Base-by-base conservation (phyloP, 1,140 invertebrate genomes). In the Sarcophaga peregrina region DNA sequence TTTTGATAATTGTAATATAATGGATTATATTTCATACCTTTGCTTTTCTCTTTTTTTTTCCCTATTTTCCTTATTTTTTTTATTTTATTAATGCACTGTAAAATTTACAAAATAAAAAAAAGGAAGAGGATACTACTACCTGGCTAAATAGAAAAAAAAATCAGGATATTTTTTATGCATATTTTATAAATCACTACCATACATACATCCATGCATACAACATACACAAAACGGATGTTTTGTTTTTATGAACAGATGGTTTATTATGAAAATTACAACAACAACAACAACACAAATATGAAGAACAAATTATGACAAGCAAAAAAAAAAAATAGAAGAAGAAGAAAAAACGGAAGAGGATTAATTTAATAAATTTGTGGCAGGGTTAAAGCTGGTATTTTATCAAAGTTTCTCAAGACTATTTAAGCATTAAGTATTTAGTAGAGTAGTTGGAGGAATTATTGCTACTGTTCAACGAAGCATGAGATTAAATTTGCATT, bases 1-100 rank as follows among this genome's bases (percentile, higher is more conserved):
- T 68, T 68, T 68, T 68, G n/a, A 68, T 17, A 68, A 68, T 68
- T 68, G 54, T 62, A 62, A 62, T 62, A 62, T 62, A 62, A 62
- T 62, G 54, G 54, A 62, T 62, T 62, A 62, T 62, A 15, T 52
- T 52, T 9, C 13, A 52, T 10, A 52, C n/a, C n/a, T 62, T 62
- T 1, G 6, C 0, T 62, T 62, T 62, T 62, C 2, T 62, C n/a
- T n/a, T n/a, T n/a, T n/a, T n/a, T n/a, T n/a, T n/a, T n/a, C n/a
- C n/a, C n/a, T n/a, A n/a, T n/a, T n/a, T n/a, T n/a, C n/a, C n/a
- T n/a, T n/a, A n/a, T n/a, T n/a, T n/a, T n/a, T n/a, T 58, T 58
- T 58, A 5, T 58, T 58, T 15, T 58, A 58, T 9, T 58, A 13
- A 9, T 58, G 54, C 7, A 58, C 9, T 13, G 9, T 13, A 54